Conservation (phyloP, 2,888 invertebrate species). For the Spodoptera littoralis region DNA sequence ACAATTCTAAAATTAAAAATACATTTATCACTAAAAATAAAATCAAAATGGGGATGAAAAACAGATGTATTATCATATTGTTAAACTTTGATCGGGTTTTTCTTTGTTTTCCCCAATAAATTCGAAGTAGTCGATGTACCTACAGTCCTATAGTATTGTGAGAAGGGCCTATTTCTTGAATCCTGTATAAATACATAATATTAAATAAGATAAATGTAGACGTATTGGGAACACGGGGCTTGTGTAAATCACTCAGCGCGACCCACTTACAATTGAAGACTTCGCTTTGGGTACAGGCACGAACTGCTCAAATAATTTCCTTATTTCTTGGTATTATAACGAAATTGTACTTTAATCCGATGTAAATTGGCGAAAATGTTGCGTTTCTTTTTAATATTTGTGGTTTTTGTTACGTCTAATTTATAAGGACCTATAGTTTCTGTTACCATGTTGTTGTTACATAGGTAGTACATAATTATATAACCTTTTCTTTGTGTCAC, state of each 20-base stretch:
- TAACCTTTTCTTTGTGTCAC: too few relatives aligned
- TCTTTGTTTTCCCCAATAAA: slow-evolving; percentile 34
- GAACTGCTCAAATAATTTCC: slow-evolving; percentile 21
- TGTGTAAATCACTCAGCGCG: slow-evolving; percentile 53
- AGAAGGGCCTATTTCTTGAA: slow-evolving; percentile 33
- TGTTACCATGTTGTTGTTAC: too few relatives aligned
- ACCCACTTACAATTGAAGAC: slow-evolving; percentile 51
- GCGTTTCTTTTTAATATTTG: too few relatives aligned
- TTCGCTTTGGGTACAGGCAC: slow-evolving; percentile 9
- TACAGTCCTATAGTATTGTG: slow-evolving; percentile 30
- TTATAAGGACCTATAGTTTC: too few relatives aligned
- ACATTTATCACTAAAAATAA: too few relatives aligned
- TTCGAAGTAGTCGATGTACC: slow-evolving; percentile 37
- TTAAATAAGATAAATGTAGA: slow-evolving; percentile 55
- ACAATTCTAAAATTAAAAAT: too few relatives aligned
- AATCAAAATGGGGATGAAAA: slow-evolving; percentile 8
- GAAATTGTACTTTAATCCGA: too few relatives aligned
- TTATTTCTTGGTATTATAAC: slow-evolving; percentile 12
- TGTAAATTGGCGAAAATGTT: too few relatives aligned
- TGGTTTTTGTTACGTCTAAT: too few relatives aligned
- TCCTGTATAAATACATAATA: slow-evolving; percentile 55
- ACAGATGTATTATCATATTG: neutral
- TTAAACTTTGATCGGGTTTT: slow-evolving; percentile 17
- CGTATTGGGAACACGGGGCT: slow-evolving; percentile 45
- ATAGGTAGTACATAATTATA: too few relatives aligned